phyloP scores from a whole-genome alignment of 2,797 vertebrate genomes.

The Selene dorsalis region DNA sequence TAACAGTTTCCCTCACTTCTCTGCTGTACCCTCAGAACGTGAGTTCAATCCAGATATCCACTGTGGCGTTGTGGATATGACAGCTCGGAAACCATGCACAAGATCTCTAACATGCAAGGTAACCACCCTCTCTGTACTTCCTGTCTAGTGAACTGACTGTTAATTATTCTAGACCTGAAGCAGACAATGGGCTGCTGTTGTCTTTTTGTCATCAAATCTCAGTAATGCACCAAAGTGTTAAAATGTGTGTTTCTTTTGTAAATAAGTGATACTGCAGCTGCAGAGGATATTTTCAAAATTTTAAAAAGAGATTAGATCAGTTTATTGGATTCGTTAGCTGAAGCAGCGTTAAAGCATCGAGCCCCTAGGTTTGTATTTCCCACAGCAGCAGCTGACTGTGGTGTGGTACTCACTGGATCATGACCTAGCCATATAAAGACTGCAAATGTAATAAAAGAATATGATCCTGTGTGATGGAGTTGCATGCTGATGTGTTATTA shows the following conservation, averaged over 20 bases:
- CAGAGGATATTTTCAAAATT: neutral
- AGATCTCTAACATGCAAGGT: slow-evolving; percentile 99
- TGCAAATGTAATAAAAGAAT: slow-evolving; percentile 2
- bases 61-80: slow-evolving; percentile 97
- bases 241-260: neutral
- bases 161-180: neutral
- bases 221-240: neutral
- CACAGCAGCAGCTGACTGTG: neutral
- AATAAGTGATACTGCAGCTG: neutral
- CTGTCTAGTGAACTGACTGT: neutral
- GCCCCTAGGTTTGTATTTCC: slow-evolving; percentile 2
- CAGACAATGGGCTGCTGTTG: neutral
- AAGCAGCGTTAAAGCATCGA: neutral
- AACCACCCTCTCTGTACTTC: slow-evolving; percentile 19
- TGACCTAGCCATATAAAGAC: neutral
- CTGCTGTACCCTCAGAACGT: slow-evolving; percentile 86
- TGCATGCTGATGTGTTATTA: neutral
- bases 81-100: slow-evolving; percentile 98
- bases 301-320: neutral
- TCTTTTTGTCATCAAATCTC: neutral
- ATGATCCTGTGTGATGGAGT: neutral
- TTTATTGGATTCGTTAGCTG: slow-evolving; percentile 10
- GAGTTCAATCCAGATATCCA: slow-evolving; percentile 99
- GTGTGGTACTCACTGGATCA: slow-evolving; percentile 1
- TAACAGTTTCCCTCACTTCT: slow-evolving; percentile 10